A percentile compares a stretch with the other conserved stretches of the same genome.
Conservation (phyloP, 2,113 vertebrate genomes). For the Eclectus roratus region DNA sequence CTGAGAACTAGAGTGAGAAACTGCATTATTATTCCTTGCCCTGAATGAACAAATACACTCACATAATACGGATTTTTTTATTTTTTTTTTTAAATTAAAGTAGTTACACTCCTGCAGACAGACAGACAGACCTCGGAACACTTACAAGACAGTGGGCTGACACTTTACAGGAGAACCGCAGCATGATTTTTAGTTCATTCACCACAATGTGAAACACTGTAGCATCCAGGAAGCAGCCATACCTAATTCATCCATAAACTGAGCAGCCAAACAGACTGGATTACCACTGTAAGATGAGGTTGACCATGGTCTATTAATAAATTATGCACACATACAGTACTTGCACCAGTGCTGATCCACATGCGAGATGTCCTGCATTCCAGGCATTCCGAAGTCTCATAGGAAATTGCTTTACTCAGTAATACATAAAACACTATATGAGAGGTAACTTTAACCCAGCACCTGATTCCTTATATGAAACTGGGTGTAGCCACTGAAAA, state of each 20-base stretch:
- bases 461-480: background rate
- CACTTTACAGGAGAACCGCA: background rate
- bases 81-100: background rate
- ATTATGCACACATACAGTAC: background rate
- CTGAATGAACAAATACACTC: background rate
- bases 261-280: background rate
- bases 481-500: background rate
- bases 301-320: background rate
- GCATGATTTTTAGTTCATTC: background rate
- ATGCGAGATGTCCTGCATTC: background rate
- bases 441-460: background rate
- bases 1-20: background rate
- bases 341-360: background rate
- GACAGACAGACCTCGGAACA: background rate
- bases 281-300: background rate
- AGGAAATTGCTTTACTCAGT: background rate
- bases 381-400: background rate
- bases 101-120: background rate
- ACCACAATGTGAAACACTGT: background rate
- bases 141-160: background rate
- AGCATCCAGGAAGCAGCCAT: background rate
- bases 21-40: background rate
- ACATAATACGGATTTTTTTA: background rate
- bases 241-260: background rate
- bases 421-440: background rate